These are phyloP conservation scores for Megaceryle maxima DNA, from an alignment of 2,113 vertebrate species.

Conservation along the genomic window DNA sequence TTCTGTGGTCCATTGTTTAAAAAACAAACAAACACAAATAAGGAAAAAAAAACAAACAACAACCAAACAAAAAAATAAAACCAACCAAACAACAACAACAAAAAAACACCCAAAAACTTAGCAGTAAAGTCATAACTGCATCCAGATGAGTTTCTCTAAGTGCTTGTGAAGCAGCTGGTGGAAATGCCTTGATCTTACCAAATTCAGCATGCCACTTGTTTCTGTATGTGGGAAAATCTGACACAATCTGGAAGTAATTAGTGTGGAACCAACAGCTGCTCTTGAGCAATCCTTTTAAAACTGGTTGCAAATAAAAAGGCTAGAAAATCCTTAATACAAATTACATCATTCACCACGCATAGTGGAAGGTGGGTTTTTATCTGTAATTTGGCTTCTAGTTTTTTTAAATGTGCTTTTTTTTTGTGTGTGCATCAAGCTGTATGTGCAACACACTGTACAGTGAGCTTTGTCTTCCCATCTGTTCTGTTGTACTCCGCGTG, in stretches of 20 bases:
- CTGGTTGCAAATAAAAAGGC: background rate
- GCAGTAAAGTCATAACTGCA: background rate
- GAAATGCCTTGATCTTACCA: background rate
- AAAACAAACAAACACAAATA: background rate
- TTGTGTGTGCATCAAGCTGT: background rate
- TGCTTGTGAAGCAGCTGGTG: constrained; percentile 35
- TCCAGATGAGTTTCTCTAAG: constrained; percentile 44
- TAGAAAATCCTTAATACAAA: background rate
- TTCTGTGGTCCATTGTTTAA: background rate
- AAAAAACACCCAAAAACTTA: background rate
- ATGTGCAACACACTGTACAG: background rate
- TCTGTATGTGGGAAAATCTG: background rate
- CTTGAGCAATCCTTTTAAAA: background rate
- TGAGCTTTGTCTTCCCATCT: fast-evolving
- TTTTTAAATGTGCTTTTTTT: background rate
- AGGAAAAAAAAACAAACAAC: background rate
- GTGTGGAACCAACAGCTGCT: background rate
- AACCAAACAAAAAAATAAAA: background rate
- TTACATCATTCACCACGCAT: fast-evolving
- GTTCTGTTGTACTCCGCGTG: fast-evolving
- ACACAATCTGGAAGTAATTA: constrained; percentile 35
- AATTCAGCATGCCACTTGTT: constrained; percentile 21
- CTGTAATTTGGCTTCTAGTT: background rate
- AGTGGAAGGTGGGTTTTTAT: background rate
- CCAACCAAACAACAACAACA: background rate